Evolutionary conservation across 2,113 vertebrate species (phyloP).

Genomic region (Rissa tridactyla): DNA sequence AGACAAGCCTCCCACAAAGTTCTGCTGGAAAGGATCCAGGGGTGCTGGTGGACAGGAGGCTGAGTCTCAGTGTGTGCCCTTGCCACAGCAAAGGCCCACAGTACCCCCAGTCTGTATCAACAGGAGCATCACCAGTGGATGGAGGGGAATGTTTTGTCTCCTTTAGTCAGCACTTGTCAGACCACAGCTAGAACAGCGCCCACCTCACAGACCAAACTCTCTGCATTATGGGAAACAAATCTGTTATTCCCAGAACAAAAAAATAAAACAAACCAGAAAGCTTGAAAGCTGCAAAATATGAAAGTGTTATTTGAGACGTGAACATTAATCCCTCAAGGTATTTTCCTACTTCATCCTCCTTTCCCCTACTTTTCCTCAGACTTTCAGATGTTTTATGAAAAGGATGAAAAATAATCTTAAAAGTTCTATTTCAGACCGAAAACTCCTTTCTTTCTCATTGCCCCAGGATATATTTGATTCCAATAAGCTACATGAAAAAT

Average conservation of each 20-base stretch:
- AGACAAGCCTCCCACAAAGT: neutral
- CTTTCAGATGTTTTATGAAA: conserved; percentile 34
- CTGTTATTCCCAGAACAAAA: neutral
- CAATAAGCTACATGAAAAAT: conserved; percentile 46
- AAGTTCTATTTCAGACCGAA: conserved; percentile 32
- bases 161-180: neutral
- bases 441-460: conserved; percentile 35
- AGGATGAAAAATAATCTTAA: neutral
- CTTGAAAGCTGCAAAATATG: conserved; percentile 24
- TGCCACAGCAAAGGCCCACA: neutral
- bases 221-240: neutral
- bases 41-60: neutral
- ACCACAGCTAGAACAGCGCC: neutral
- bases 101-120: accelerated
- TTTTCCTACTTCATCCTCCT: conserved; percentile 18
- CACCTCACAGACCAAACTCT: neutral
- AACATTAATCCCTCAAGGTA: conserved; percentile 45
- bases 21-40: neutral
- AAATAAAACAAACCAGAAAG: neutral
- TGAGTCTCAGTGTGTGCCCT: accelerated
- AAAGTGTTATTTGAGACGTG: neutral
- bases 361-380: neutral
- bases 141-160: neutral
- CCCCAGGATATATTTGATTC: conserved; percentile 31
- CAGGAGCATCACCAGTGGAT: accelerated